Evolutionary conservation across 2,888 invertebrate genomes (phyloP).

Genomic region (Pseudococcus longispinus): DNA sequence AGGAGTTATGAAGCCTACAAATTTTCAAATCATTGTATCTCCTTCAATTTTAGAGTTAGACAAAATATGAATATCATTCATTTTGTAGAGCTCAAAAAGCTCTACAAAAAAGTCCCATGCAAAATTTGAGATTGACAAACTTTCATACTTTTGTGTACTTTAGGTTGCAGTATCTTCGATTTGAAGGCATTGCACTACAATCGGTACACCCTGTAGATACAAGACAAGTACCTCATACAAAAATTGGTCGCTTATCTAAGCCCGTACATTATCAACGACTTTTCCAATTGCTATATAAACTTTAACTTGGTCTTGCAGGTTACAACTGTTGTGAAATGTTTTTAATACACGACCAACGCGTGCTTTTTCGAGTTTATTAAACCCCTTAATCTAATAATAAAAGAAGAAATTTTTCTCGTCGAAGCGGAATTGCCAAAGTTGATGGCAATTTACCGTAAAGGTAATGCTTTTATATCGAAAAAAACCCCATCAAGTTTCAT

Average conservation of each 20-base stretch:
- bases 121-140: too few relatives aligned
- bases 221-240: too few relatives aligned
- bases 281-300: not conserved
- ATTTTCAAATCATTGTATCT: too few relatives aligned
- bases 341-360: not conserved
- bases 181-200: too few relatives aligned
- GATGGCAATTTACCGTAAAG: not conserved
- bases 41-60: too few relatives aligned
- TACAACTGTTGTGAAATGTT: not conserved
- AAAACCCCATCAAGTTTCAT: not conserved
- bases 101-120: too few relatives aligned
- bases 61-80: too few relatives aligned
- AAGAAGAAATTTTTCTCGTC: not conserved
- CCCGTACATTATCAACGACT: not conserved
- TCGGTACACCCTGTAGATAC: not conserved
- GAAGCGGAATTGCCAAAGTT: not conserved
- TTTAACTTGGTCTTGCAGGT: not conserved
- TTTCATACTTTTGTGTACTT: too few relatives aligned
- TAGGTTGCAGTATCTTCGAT: too few relatives aligned
- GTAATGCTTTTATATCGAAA: not conserved
- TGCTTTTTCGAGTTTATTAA: conserved; percentile 1
- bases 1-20: too few relatives aligned
- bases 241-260: not conserved
- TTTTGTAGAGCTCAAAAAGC: too few relatives aligned
- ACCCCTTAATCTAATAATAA: not conserved